These are phyloP conservation scores for Rapana venosa DNA, from an alignment of 2,888 invertebrate genomes.

Conservation along the genomic window DNA sequence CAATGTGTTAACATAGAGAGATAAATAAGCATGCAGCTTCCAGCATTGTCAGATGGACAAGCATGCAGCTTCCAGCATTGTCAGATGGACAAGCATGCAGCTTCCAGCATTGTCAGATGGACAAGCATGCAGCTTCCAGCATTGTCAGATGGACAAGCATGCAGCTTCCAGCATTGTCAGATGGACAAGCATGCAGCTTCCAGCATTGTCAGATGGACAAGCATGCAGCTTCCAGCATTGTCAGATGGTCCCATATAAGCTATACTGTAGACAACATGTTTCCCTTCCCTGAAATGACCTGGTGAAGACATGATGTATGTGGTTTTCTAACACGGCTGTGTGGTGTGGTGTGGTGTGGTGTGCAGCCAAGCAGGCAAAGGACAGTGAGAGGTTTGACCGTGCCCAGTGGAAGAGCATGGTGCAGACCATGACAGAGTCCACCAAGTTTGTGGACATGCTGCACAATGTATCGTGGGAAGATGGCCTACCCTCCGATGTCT, in stretches of 20 bases:
- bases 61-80: neutral
- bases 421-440: conserved; percentile 74
- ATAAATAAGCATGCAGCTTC: neutral
- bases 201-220: neutral
- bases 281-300: too few species aligned
- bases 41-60: neutral
- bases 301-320: neutral
- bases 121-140: neutral
- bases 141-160: neutral
- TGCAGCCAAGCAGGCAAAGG: conserved; percentile 64
- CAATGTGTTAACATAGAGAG: too few species aligned
- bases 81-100: neutral
- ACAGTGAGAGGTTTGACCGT: conserved; percentile 70
- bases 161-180: neutral
- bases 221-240: neutral
- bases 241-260: neutral
- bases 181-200: neutral
- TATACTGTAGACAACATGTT: neutral
- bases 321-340: neutral
- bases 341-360: neutral
- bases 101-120: neutral
- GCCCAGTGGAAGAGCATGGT: conserved; percentile 77
- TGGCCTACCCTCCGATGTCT: conserved; percentile 74
- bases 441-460: conserved; percentile 78
- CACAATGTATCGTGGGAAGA: conserved; percentile 78